Conservation (phyloP, 2,113 vertebrate genomes). For the Guaruba guarouba region DNA sequence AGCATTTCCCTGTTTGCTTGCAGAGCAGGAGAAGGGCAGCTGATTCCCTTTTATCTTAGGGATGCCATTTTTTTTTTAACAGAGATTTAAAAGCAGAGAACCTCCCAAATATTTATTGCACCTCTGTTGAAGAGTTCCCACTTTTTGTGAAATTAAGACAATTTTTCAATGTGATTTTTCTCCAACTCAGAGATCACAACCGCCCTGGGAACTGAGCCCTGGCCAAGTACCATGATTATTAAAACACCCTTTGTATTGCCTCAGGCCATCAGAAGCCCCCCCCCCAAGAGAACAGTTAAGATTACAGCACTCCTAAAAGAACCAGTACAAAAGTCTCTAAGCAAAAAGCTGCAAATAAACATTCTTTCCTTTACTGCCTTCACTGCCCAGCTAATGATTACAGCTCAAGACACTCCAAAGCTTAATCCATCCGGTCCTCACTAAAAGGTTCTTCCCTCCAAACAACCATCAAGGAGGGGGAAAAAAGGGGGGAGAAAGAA, state of each 20-base stretch:
- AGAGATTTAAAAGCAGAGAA: neutral
- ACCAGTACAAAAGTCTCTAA: conserved; percentile 41
- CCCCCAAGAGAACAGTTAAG: neutral
- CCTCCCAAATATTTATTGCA: neutral
- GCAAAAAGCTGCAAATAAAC: conserved; percentile 59
- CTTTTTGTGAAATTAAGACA: neutral
- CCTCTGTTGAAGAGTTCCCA: neutral
- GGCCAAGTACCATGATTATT: neutral
- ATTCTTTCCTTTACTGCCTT: conserved; percentile 61
- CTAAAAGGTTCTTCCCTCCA: neutral
- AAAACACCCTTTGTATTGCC: conserved; percentile 11
- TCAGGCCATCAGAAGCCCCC: neutral
- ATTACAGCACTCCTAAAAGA: conserved; percentile 51
- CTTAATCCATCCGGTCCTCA: conserved; percentile 29
- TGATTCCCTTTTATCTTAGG: neutral
- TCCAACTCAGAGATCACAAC: neutral
- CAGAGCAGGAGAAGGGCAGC: neutral
- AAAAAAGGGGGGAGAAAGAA: too few relatives aligned
- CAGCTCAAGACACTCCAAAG: conserved; percentile 38
- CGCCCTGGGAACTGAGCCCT: neutral
- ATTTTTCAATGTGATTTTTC: neutral
- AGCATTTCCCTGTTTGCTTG: neutral
- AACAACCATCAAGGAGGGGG: neutral
- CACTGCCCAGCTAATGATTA: conserved; percentile 51
- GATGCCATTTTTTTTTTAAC: neutral